phyloP scores from a whole-genome alignment of 2,888 invertebrate species.

The Chrysomela aeneicollis region DNA sequence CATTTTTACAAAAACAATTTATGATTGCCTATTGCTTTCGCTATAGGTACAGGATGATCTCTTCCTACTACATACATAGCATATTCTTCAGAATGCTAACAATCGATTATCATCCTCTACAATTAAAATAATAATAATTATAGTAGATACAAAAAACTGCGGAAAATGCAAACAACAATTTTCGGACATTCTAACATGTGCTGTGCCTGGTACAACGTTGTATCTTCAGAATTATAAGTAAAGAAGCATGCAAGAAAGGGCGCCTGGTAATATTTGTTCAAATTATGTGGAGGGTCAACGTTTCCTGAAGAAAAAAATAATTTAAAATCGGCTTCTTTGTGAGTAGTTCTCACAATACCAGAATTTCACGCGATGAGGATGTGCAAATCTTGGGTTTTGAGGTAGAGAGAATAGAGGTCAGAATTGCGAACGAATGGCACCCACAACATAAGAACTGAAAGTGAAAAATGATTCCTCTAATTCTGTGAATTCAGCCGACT shows the following conservation, averaged over 20 bases:
- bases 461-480: constrained; percentile 53
- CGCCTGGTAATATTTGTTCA: constrained; percentile 42
- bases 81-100: too few species aligned
- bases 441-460: constrained; percentile 48
- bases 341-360: constrained; percentile 49
- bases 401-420: constrained; percentile 25
- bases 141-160: constrained; percentile 20
- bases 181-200: constrained; percentile 41
- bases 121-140: too few species aligned
- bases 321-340: constrained; percentile 52
- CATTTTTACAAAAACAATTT: too few species aligned
- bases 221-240: constrained; percentile 33
- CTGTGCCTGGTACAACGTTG: constrained; percentile 30
- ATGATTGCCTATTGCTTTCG: too few species aligned
- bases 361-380: constrained; percentile 50
- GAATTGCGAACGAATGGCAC: constrained; percentile 40
- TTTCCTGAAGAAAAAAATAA: constrained; percentile 43
- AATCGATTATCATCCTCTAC: too few species aligned
- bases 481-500: constrained; percentile 41
- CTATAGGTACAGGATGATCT: too few species aligned
- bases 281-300: constrained; percentile 33
- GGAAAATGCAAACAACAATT: constrained; percentile 28
- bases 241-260: constrained; percentile 35
- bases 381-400: constrained; percentile 32
- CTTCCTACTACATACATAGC: too few species aligned